Conservation (phyloP, 2,113 vertebrate genomes). For the Entomyzon cyanotis region DNA sequence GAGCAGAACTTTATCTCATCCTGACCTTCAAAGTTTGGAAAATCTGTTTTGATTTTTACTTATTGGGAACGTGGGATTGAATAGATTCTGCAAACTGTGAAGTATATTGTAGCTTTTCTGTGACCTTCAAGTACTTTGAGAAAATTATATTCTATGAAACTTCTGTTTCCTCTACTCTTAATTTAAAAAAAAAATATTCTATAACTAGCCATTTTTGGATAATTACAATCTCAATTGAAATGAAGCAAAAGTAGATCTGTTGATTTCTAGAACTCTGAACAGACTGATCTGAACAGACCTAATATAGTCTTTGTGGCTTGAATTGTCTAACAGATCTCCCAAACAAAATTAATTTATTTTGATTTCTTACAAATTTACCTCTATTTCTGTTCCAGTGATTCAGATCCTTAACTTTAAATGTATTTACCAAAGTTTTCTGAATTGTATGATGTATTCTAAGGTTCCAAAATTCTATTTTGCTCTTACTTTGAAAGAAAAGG, state of each 20-base stretch:
- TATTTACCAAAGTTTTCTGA: neutral
- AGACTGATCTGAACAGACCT: neutral
- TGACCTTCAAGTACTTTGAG: neutral
- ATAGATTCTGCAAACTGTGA: neutral
- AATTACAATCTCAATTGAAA: neutral
- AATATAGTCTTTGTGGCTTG: neutral
- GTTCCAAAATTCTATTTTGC: neutral
- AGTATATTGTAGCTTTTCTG: neutral
- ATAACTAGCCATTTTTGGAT: neutral
- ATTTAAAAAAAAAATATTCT: neutral
- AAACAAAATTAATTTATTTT: neutral
- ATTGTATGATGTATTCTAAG: neutral
- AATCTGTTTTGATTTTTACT: neutral
- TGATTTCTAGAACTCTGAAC: neutral
- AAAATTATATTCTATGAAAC: neutral
- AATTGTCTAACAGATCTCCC: neutral
- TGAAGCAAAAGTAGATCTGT: neutral
- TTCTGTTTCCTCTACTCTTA: neutral
- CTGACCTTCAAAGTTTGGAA: neutral
- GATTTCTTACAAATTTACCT: neutral
- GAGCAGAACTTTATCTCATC: neutral
- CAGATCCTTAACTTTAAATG: neutral
- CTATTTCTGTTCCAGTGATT: neutral
- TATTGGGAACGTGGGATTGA: neutral
- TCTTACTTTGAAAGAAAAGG: neutral